phyloP scores from a whole-genome alignment of 2,888 invertebrate genomes.

The Eupithecia centaureata region DNA sequence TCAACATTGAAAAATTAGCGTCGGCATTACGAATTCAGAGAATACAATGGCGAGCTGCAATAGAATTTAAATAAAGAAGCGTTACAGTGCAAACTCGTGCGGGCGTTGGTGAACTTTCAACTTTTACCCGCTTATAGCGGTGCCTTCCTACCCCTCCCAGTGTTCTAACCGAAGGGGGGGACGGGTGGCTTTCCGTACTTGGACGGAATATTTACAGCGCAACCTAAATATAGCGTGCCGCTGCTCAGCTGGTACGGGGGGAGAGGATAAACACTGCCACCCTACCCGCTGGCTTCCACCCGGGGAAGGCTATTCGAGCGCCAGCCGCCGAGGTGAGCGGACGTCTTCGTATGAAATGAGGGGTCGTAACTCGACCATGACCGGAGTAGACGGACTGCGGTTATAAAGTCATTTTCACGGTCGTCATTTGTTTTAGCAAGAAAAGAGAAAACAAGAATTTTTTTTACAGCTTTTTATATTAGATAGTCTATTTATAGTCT shows the following conservation, averaged over 20 bases:
- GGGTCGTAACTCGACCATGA: slow-evolving; percentile 72
- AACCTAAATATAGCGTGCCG: slow-evolving; percentile 83
- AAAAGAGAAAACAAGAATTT: slow-evolving; percentile 8
- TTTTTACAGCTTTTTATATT: not conserved
- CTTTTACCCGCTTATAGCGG: slow-evolving; percentile 76
- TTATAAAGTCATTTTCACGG: slow-evolving; percentile 71
- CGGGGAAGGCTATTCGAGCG: slow-evolving; percentile 72
- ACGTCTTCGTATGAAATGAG: slow-evolving; percentile 61
- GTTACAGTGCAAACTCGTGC: slow-evolving; percentile 75
- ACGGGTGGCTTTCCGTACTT: slow-evolving; percentile 74
- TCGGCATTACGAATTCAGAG: slow-evolving; percentile 71
- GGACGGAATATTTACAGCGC: slow-evolving; percentile 83
- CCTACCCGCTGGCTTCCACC: slow-evolving; percentile 51
- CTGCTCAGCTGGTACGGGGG: slow-evolving; percentile 80
- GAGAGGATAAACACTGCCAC: slow-evolving; percentile 75
- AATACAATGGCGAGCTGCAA: slow-evolving; percentile 84
- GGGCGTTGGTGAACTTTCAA: slow-evolving; percentile 82
- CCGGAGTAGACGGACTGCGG: slow-evolving; percentile 72
- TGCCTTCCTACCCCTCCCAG: slow-evolving; percentile 52
- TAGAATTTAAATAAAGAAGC: slow-evolving; percentile 83
- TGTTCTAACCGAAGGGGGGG: slow-evolving; percentile 46
- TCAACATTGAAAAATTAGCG: slow-evolving; percentile 73
- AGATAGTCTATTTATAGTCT: not conserved
- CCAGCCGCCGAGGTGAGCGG: slow-evolving; percentile 71
- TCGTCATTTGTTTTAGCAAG: slow-evolving; percentile 56